A percentile compares a stretch with the other conserved stretches of the same genome.
phyloP scores from a whole-genome alignment of 2,113 vertebrate species.

The Melanocharis versteri region DNA sequence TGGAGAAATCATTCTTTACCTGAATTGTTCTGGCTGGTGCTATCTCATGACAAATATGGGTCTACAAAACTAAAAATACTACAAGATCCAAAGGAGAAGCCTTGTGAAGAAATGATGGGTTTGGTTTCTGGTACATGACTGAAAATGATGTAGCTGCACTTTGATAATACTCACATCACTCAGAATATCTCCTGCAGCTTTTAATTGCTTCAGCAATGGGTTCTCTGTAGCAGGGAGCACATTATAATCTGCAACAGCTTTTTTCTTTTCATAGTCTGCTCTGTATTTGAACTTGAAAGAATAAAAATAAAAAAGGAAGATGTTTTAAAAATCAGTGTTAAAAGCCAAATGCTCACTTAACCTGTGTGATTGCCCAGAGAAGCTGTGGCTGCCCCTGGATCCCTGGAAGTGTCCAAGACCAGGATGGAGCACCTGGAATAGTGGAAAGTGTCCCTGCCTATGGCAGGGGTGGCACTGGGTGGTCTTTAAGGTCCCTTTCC shows the following conservation, averaged over 20 bases:
- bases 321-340: not conserved
- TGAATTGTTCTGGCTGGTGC: not conserved
- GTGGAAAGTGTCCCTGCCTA: not conserved
- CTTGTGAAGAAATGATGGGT: not conserved
- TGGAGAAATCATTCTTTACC: not conserved
- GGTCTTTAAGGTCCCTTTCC: not conserved
- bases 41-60: not conserved
- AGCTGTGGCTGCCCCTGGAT: not conserved
- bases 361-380: not conserved
- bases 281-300: conserved; percentile 87
- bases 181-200: conserved; percentile 81
- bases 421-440: accelerated
- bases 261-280: conserved; percentile 90
- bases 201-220: conserved; percentile 86
- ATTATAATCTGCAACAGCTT: conserved; percentile 86
- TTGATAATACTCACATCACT: conserved; percentile 85
- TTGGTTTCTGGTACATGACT: not conserved
- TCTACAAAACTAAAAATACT: not conserved
- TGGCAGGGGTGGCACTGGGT: not conserved
- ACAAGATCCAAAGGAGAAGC: not conserved
- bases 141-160: not conserved
- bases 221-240: conserved; percentile 95
- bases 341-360: not conserved
- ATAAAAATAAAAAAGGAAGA: not conserved
- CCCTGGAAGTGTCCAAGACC: not conserved